Percentiles rank a stretch among this genome's conserved stretches.
These are phyloP conservation scores for Acrobeloides nanus DNA, from an alignment of 2,888 invertebrate genomes.

Conservation along the genomic window DNA sequence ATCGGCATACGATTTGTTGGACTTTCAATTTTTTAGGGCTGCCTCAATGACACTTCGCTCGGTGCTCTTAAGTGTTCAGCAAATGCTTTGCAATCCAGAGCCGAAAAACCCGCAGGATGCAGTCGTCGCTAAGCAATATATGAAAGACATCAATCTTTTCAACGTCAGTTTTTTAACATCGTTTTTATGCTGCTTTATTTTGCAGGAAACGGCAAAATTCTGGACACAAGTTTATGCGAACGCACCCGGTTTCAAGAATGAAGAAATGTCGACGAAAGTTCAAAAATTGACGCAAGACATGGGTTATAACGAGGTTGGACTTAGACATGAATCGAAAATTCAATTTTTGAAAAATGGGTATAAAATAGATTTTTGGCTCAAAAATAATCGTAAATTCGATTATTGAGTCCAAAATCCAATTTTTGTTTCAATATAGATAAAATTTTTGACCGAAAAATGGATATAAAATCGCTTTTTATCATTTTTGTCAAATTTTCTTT, in stretches of 20 bases:
- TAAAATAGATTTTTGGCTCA: not conserved
- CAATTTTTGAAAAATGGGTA: slow-evolving; percentile 2
- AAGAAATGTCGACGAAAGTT: slow-evolving; percentile 79
- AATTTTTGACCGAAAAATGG: not conserved
- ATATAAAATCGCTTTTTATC: not conserved
- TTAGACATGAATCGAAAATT: not conserved
- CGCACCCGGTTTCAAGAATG: slow-evolving; percentile 66
- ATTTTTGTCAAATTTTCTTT: slow-evolving; percentile 11
- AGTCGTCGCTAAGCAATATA: slow-evolving; percentile 92
- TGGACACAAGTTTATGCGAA: slow-evolving; percentile 90
- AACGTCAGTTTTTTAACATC: slow-evolving; percentile 52
- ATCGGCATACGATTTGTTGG: too few relatives aligned
- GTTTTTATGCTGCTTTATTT: not conserved
- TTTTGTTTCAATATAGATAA: slow-evolving; percentile 1
- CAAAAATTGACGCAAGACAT: slow-evolving; percentile 80
- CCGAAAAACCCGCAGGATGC: slow-evolving; percentile 66
- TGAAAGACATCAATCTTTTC: slow-evolving; percentile 78
- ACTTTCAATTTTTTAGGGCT: slow-evolving; percentile 72
- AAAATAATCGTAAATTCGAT: not conserved
- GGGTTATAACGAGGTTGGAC: slow-evolving; percentile 74
- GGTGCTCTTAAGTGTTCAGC: slow-evolving; percentile 87
- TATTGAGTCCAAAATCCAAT: not conserved
- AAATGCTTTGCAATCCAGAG: slow-evolving; percentile 66
- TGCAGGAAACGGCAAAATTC: slow-evolving; percentile 73
- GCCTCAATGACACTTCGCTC: slow-evolving; percentile 96